phyloP scores from a whole-genome alignment of 2,797 vertebrate genomes.

The Odontamblyopus lacepedii region DNA sequence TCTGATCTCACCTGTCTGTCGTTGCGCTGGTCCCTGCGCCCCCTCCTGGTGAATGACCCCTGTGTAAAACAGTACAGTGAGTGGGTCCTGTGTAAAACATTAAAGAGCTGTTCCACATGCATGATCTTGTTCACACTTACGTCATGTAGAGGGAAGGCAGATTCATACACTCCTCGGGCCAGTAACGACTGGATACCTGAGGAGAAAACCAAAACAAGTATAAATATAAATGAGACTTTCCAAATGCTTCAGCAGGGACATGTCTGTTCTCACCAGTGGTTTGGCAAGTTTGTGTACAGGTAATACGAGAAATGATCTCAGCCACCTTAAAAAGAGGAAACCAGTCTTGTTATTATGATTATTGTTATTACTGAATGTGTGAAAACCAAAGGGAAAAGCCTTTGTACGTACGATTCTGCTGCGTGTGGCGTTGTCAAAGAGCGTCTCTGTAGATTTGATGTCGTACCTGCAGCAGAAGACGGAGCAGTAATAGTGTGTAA shows the following conservation, averaged over 20 bases:
- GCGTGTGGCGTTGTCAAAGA: slow-evolving; percentile 93
- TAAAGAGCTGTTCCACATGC: background rate
- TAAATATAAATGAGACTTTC: background rate
- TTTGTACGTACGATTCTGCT: slow-evolving; percentile 91
- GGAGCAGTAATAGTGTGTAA: slow-evolving; percentile 9
- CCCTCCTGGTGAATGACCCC: slow-evolving; percentile 88
- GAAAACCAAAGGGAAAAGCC: background rate
- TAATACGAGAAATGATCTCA: slow-evolving; percentile 71
- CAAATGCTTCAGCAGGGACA: background rate
- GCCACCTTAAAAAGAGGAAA: slow-evolving; percentile 56
- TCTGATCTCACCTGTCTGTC: slow-evolving; percentile 87
- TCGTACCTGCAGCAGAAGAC: slow-evolving; percentile 83
- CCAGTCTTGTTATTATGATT: background rate
- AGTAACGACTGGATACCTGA: slow-evolving; percentile 92
- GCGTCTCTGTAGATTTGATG: slow-evolving; percentile 88
- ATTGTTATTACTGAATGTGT: no score
- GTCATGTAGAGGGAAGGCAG: slow-evolving; percentile 94
- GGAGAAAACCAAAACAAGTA: slow-evolving; percentile 16
- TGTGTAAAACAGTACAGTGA: slow-evolving; percentile 63
- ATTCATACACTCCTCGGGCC: slow-evolving; percentile 90
- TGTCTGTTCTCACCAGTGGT: slow-evolving; percentile 62
- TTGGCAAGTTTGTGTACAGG: slow-evolving; percentile 70
- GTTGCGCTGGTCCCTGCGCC: slow-evolving; percentile 82
- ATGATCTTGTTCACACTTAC: slow-evolving; percentile 75
- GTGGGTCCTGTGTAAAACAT: slow-evolving; percentile 82